Percentiles rank a stretch among this genome's conserved stretches.
These are phyloP conservation scores for Mellivora capensis DNA, from an alignment of 2,113 vertebrate species.

Conservation along the genomic window DNA sequence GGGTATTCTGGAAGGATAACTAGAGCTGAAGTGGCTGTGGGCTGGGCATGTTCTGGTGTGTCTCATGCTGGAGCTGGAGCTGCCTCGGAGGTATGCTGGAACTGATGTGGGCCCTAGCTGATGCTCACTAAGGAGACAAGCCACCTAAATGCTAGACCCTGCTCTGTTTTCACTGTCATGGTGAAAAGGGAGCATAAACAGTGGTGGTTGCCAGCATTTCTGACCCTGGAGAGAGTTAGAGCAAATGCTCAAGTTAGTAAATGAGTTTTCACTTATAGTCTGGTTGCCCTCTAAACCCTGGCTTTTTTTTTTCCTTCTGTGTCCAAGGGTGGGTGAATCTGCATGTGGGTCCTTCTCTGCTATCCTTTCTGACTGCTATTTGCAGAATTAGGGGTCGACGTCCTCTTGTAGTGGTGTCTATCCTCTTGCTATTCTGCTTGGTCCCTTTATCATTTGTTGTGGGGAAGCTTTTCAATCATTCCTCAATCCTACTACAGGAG, in stretches of 20 bases:
- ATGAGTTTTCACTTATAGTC: background rate
- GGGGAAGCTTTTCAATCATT: background rate
- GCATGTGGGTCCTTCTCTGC: background rate
- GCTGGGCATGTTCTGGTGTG: background rate
- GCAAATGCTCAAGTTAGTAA: background rate
- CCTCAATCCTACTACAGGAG: background rate
- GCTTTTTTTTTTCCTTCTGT: background rate
- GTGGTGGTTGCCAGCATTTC: background rate
- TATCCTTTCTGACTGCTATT: background rate
- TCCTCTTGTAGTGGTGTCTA: background rate
- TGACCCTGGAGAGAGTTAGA: background rate
- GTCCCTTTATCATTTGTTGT: background rate
- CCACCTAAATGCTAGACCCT: background rate
- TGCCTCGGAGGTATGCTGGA: background rate
- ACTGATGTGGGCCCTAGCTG: background rate
- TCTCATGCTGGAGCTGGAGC: background rate
- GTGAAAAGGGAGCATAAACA: background rate
- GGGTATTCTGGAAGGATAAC: background rate
- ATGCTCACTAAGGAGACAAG: background rate
- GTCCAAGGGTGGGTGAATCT: background rate
- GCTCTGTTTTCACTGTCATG: background rate
- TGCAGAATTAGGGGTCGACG: background rate
- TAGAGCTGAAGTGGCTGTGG: background rate
- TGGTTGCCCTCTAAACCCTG: background rate
- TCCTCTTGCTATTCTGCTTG: background rate